Evolutionary conservation across 2,113 vertebrate genomes (phyloP).

Genomic region (Rhadina sibilatrix): DNA sequence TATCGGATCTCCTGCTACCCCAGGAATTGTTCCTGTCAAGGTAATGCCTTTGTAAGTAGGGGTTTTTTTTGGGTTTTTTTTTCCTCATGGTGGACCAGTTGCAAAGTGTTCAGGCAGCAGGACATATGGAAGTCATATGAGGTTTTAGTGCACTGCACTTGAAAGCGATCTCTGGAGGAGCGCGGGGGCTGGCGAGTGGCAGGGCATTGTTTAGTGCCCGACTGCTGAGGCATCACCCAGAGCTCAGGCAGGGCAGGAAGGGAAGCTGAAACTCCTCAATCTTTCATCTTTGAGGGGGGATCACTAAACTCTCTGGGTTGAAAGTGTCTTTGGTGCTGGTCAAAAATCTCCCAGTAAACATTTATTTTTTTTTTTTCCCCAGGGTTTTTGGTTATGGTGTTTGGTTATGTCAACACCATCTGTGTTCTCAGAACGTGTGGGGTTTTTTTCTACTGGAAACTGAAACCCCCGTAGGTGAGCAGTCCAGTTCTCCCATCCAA

Average conservation of each 20-base stretch:
- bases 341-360: not conserved
- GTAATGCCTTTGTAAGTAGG: slow-evolving; percentile 24
- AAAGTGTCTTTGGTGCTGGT: not conserved
- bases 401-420: not conserved
- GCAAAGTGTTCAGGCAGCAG: slow-evolving; percentile 16
- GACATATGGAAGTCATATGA: slow-evolving; percentile 53
- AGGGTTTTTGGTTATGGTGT: not conserved
- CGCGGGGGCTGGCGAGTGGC: fast-evolving
- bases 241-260: not conserved
- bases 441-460: not conserved
- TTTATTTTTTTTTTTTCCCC: not conserved
- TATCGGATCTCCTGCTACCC: not conserved
- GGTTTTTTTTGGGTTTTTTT: too few relatives aligned
- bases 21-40: slow-evolving; percentile 35
- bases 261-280: not conserved
- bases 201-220: not conserved
- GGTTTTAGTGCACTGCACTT: not conserved
- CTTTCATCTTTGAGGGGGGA: not conserved
- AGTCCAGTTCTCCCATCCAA: not conserved
- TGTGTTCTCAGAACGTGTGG: not conserved
- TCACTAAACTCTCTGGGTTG: not conserved
- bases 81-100: not conserved
- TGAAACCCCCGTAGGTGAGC: not conserved
- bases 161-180: not conserved
- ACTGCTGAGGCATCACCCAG: not conserved